Base-by-base conservation (phyloP, 2,888 invertebrate species). In the Salticus scenicus region DNA sequence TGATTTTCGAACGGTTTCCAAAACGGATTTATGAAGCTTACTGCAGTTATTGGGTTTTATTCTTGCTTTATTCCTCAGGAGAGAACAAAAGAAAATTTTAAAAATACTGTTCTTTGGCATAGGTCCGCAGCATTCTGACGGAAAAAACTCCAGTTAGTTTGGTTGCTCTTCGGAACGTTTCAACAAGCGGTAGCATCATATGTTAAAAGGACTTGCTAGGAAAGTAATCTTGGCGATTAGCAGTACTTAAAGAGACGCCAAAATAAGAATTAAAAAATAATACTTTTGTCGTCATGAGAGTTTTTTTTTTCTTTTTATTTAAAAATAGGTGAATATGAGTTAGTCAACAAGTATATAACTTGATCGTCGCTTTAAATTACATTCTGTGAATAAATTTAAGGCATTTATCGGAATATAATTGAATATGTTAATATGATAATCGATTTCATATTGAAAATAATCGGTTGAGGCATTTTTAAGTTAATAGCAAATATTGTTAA, bases 81-180 rank as follows among this genome's bases (percentile, higher is more conserved):
- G 2, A 24, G 57, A 57, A 57, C 57, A 57, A 57, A 57, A 57
- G 57, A 57, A 24, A 57, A 57, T 57, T 24, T 57, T 57, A 57
- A 57, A 57, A 57, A 57, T 57, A 57, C 57, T 57, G 57, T 24
- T 7, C 20, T 57, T 37, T 37, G 57, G 57, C 24, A 24, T 47
- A n/a, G 47, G n/a, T n/a, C 47, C 2, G 57, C 57, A 24, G 1
- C 4, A 57, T 57, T 57, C 57, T 57, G 12, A n/a, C 12, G 24
- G 24, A 24, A 57, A 24, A 20, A 12, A 24, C 57, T 1, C 24
- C 57, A 57, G 4, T 1, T n/a, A 24, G 4, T 57, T 2, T 2
- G 57, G 4, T 5, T 5, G 5, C 24, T 1, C 4, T 12, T 24
- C 57, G 5, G 24, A 57, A 24, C 57, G 5, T 24, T n/a, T n/a